Percentiles rank a stretch among this genome's conserved stretches.
These are phyloP conservation scores for Paragorgia papillata DNA, from an alignment of 92 coral and sea anemone species.

Conservation along the genomic window DNA sequence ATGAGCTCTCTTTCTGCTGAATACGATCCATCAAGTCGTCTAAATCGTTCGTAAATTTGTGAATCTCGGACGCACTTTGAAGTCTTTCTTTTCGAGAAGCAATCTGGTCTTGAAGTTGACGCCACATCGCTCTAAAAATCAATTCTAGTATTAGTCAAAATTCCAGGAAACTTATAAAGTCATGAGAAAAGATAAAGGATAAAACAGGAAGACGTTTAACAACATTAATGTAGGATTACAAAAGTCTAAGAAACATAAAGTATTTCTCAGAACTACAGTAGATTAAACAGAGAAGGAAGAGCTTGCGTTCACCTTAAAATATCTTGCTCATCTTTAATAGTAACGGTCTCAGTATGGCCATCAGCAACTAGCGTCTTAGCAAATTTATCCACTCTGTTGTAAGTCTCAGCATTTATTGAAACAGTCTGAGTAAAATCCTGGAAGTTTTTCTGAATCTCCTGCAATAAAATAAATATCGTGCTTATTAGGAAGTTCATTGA, in stretches of 20 bases:
- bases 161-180: too few relatives aligned
- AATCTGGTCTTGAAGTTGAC: conserved; percentile 84
- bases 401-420: conserved; percentile 72
- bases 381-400: conserved; percentile 77
- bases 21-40: conserved; percentile 87
- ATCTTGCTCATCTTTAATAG: conserved; percentile 93
- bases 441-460: conserved; percentile 81
- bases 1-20: conserved; percentile 83
- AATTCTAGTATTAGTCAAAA: too few relatives aligned
- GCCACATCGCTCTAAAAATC: conserved; percentile 86
- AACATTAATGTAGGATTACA: too few relatives aligned
- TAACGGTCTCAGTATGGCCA: conserved; percentile 90
- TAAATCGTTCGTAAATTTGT: conserved; percentile 89
- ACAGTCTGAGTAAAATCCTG: conserved; percentile 81
- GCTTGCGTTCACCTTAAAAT: conserved; percentile 79
- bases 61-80: conserved; percentile 93
- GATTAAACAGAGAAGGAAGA: too few relatives aligned
- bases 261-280: too few relatives aligned
- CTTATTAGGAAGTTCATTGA: not conserved
- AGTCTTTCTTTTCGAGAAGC: conserved; percentile 79
- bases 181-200: too few relatives aligned
- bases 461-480: not conserved
- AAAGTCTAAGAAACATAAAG: too few relatives aligned
- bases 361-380: conserved; percentile 91
- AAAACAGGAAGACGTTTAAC: too few relatives aligned